These are phyloP conservation scores for western clawed frog (Xenopus tropicalis) DNA, from an alignment of 2,113 vertebrate genomes.

Conservation along the genomic window DNA sequence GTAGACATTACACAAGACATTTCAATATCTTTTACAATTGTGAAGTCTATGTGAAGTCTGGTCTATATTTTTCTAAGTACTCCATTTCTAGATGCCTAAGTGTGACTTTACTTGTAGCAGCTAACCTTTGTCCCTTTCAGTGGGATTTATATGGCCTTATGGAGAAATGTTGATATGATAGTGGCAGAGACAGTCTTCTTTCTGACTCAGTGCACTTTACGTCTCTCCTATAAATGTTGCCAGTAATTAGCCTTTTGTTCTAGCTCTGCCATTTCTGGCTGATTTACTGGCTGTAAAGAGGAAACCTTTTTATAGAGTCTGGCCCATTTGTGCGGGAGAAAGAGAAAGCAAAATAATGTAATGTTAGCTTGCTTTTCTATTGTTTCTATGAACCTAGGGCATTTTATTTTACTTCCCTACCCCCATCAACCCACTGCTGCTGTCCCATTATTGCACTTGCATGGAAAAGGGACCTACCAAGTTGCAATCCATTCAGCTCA, in stretches of 20 bases:
- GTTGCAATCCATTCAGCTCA: no score
- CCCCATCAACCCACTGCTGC: no score
- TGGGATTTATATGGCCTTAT: background rate
- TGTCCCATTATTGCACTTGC: no score
- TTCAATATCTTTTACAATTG: constrained; percentile 24
- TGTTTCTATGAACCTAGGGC: no score
- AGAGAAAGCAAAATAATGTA: background rate
- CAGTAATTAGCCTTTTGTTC: constrained; percentile 5
- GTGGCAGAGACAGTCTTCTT: background rate
- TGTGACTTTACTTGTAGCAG: constrained; percentile 12
- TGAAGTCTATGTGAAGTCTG: constrained; percentile 15
- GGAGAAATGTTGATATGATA: constrained; percentile 3
- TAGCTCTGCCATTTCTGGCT: background rate
- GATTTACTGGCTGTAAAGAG: no score
- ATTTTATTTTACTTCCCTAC: no score
- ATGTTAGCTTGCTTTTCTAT: background rate
- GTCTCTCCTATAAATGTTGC: background rate
- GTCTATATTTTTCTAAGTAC: constrained; percentile 5
- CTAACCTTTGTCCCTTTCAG: constrained; percentile 4
- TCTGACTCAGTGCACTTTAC: background rate
- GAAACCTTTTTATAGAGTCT: no score
- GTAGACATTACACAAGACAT: constrained; percentile 22
- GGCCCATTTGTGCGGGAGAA: background rate
- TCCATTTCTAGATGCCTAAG: constrained; percentile 2
- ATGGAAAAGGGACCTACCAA: no score